Conservation (phyloP, 2,113 vertebrate species). For the Oncorhynchus gorbuscha region DNA sequence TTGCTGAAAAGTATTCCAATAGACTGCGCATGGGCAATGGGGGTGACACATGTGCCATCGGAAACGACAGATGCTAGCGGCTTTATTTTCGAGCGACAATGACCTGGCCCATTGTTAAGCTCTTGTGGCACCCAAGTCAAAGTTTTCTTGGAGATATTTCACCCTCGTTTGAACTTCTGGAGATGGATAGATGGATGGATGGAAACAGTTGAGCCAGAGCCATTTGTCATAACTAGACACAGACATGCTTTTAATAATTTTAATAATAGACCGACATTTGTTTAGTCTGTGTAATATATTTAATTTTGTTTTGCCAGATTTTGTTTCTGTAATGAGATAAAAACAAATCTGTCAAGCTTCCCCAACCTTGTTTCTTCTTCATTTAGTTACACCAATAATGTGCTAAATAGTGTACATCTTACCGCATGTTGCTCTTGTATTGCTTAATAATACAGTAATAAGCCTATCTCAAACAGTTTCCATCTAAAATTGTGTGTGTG, state of each 20-base stretch:
- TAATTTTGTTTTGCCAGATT: neutral
- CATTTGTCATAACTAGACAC: constrained; percentile 25
- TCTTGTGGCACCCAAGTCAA: constrained; percentile 47
- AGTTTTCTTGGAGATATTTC: constrained; percentile 43
- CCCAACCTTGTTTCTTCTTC: neutral
- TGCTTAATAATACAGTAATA: neutral
- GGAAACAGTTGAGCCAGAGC: constrained; percentile 21
- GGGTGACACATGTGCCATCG: constrained; percentile 82
- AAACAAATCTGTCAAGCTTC: neutral
- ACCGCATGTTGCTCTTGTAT: neutral
- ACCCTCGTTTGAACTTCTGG: constrained; percentile 41
- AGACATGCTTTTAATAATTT: constrained; percentile 13
- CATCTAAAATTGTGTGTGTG: too few relatives aligned
- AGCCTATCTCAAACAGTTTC: too few relatives aligned
- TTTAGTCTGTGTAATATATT: neutral
- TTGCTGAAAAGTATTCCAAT: constrained; percentile 29
- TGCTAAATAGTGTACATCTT: neutral
- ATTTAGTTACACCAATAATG: too few relatives aligned
- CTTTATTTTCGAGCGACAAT: constrained; percentile 62
- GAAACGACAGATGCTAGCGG: constrained; percentile 85
- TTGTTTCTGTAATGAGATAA: neutral
- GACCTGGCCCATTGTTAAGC: constrained; percentile 66
- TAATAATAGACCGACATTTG: neutral
- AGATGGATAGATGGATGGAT: too few relatives aligned
- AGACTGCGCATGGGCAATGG: constrained; percentile 69